Base-by-base conservation (phyloP, 2,797 vertebrate species). In the Sciurus carolinensis region DNA sequence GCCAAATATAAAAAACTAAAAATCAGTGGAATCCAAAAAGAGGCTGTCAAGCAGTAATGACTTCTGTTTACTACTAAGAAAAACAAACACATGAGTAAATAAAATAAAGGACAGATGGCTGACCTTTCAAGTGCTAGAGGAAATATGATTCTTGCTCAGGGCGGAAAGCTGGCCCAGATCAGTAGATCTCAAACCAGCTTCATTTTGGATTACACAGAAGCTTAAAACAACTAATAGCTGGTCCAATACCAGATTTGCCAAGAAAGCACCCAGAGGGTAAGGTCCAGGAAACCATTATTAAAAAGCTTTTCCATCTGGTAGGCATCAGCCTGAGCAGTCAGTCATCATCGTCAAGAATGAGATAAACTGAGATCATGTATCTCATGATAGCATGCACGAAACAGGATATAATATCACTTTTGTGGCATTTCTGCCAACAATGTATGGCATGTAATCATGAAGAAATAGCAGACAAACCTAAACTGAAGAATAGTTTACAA, bases 151-250 rank as follows among this genome's bases (percentile, higher is more conserved):
- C 62, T 64, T 39, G 26, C 39, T 82, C 28, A 42, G 20, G 24
- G 22, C 72, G 67, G 14, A 44, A 92, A 91, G 71, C 1, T n/a
- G 80, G 50, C 47, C 57, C 62, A 90, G 36, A 71, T 22, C 20
- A 86, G 57, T 28, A 77, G 50, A 52, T 89, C 52, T 95, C 90
- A 84, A 90, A 87, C 15, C n/a, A 66, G 85, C 20, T 71, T 82
- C 44, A 7, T 33, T 73, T 87, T 72, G 69, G 66, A 96, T 87
- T 75, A 76, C 26, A 82, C 0, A n/a, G 15, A n/a, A 80, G 47
- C 42, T 75, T 76, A 83, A 83, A 87, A 28, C n/a, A 95, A 92
- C 18, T 14, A 69, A 39, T n/a, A 76, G 44, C 71, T 30, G 57
- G 39, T n/a, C 39, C 33, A 52, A 42, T 5, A 15, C 39, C n/a